Evolutionary conservation across 2,888 invertebrate genomes (phyloP).

Genomic region (Sussaba pulchella): DNA sequence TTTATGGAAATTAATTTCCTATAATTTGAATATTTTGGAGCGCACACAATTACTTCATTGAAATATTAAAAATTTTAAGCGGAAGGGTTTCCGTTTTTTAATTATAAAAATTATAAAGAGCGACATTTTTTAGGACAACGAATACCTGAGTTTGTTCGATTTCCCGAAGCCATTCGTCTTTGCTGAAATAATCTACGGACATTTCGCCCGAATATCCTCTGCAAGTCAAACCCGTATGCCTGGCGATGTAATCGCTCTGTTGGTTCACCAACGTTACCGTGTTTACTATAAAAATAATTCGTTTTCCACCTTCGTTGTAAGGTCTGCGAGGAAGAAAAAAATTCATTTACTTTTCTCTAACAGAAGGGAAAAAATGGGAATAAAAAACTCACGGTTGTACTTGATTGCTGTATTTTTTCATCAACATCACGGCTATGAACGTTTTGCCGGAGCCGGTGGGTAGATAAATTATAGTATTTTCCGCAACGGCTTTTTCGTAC

Average conservation of each 20-base stretch:
- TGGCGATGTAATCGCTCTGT: conserved; percentile 89
- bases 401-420: conserved; percentile 87
- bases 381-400: conserved; percentile 83
- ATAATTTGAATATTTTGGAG: too few species aligned
- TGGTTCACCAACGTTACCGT: conserved; percentile 93
- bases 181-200: conserved; percentile 90
- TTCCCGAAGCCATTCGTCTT: conserved; percentile 88
- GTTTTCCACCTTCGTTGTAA: conserved; percentile 88
- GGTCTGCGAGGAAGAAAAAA: too few species aligned
- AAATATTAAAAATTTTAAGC: too few species aligned
- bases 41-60: too few species aligned
- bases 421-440: conserved; percentile 92
- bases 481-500: conserved; percentile 89
- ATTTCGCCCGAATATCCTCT: conserved; percentile 91
- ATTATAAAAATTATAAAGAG: too few species aligned
- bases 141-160: conserved; percentile 87
- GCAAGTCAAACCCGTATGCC: conserved; percentile 87
- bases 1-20: too few species aligned
- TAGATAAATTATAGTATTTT: conserved; percentile 96
- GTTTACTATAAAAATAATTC: conserved; percentile 92
- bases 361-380: conserved; percentile 14
- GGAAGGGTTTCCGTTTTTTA: too few species aligned
- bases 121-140: too few species aligned
- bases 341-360: too few species aligned
- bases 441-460: conserved; percentile 98